Evolutionary conservation across 2,113 vertebrate genomes (phyloP), one percentile per base, ranked within the genome.

Genomic region (Choloepus hoffmanni): DNA sequence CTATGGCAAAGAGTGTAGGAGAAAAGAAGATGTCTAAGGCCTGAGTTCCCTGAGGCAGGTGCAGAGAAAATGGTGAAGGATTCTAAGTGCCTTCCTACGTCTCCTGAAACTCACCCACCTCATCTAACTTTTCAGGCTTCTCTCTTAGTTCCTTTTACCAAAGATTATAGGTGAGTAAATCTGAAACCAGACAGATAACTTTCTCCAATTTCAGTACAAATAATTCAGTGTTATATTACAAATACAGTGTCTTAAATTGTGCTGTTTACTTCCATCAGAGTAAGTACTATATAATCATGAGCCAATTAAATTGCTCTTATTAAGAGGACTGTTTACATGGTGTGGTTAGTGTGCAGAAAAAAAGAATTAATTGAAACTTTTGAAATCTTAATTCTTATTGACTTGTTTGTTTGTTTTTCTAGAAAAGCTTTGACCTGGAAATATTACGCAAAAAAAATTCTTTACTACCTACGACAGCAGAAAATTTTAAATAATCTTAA

Each of bases 401-500:
- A 2, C 18, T 85, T 83, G 58, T 76, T 79, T 95, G 67, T 97
- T 97, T 97, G 15, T 76, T 95, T 94, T 40, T 97, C 67, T 98
- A 99, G 99, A 98, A 99, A 99, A 98, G 99, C 98, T 90, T 98
- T 99, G 98, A 99, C 99, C 6, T 98, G 99, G 98, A 99, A 99
- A 97, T 99, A 99, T 98, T 99, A 99, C 96, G 99, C 99, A 96
- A 99, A 99, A 98, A 99, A 99, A 98, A 99, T 99, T 92, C 99
- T 99, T 23, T 99, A 99, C 98, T 99, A 99, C 98, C 98, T 99
- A 81, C 99, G 99, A 58, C 99, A 99, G 50, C 99, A 99, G 98
- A 99, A 99, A 53, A 99, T 99, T 48, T 83, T 99, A 82, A 99
- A 99, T 96, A 99, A 98, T 88, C 98, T 99, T 93, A 99, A 99